Percentiles rank a stretch among this genome's conserved stretches.
These are phyloP conservation scores for Theretra japonica DNA, from an alignment of 2,888 invertebrate genomes.

Conservation along the genomic window DNA sequence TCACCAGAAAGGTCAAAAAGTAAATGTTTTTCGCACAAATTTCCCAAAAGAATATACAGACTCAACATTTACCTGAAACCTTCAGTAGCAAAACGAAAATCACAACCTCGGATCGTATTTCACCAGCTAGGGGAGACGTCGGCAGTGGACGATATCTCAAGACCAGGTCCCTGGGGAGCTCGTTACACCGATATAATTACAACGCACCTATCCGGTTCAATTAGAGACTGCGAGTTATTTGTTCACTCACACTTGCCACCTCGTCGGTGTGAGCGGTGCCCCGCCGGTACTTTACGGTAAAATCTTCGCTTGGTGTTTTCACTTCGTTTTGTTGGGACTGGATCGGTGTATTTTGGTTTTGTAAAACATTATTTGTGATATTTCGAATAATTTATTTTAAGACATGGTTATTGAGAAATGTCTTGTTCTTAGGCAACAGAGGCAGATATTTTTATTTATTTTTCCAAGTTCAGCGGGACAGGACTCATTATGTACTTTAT, in stretches of 20 bases:
- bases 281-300: constrained; percentile 31
- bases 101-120: not conserved
- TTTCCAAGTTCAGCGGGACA: too few species aligned
- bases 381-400: not conserved
- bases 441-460: too few species aligned
- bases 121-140: constrained; percentile 10
- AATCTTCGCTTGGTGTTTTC: constrained; percentile 31
- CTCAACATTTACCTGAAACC: not conserved
- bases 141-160: constrained; percentile 30
- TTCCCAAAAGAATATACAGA: not conserved
- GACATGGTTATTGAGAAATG: too few species aligned
- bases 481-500: too few species aligned
- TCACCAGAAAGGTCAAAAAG: too few species aligned
- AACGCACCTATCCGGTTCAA: constrained; percentile 74
- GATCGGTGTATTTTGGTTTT: constrained; percentile 11
- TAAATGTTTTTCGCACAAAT: too few species aligned
- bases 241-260: constrained; percentile 46
- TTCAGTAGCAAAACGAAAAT: not conserved
- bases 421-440: too few species aligned
- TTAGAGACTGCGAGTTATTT: constrained; percentile 68
- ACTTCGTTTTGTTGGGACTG: constrained; percentile 13
- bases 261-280: constrained; percentile 50
- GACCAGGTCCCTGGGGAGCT: constrained; percentile 63
- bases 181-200: constrained; percentile 77
- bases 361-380: not conserved